Evolutionary conservation across 2,797 vertebrate species (phyloP).

Genomic region (Urosaurus nigricauda): DNA sequence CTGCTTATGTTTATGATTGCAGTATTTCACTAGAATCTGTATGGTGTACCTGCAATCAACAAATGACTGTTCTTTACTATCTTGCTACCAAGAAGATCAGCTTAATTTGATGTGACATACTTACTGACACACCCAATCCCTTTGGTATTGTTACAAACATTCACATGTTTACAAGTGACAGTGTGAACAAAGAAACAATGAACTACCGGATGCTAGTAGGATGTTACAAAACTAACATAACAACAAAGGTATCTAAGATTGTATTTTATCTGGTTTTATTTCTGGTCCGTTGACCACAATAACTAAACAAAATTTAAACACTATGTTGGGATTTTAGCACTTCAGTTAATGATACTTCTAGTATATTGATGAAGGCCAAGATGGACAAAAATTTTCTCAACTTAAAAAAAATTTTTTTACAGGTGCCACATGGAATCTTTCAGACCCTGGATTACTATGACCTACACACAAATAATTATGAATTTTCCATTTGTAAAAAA

Average conservation of each 20-base stretch:
- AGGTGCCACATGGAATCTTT: not conserved
- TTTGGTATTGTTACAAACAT: not conserved
- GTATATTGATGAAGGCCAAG: not conserved
- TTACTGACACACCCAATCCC: not conserved
- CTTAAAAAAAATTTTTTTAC: not conserved
- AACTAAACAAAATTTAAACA: no score
- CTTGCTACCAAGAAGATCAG: no score
- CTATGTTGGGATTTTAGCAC: not conserved
- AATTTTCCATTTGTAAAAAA: not conserved
- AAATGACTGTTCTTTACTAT: no score
- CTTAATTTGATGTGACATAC: not conserved
- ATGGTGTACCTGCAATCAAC: no score
- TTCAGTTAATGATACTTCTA: not conserved
- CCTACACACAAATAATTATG: not conserved
- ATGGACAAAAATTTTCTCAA: not conserved
- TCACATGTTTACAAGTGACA: not conserved
- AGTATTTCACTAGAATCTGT: not conserved
- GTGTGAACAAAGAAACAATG: not conserved
- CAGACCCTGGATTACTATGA: not conserved
- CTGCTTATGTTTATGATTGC: not conserved
- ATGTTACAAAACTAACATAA: no score
- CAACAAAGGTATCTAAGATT: not conserved
- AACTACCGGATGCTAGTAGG: not conserved
- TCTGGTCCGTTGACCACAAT: no score
- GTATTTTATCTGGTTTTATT: not conserved